Conservation (phyloP, 2,113 vertebrate genomes). For the Sinocyclocheilus anophthalmus region DNA sequence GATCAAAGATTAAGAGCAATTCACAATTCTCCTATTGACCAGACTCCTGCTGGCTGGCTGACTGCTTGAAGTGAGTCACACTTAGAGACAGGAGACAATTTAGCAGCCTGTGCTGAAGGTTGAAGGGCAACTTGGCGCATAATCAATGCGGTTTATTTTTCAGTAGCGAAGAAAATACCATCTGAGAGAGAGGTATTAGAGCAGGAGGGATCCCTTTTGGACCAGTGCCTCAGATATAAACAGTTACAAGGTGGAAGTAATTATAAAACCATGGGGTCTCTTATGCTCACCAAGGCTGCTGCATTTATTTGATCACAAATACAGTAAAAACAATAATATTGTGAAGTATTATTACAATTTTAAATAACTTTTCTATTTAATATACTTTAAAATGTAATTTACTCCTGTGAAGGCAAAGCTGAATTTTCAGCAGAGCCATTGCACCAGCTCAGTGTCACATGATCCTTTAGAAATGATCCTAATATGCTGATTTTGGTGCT, state of each 20-base stretch:
- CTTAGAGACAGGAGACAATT: slow-evolving; percentile 1
- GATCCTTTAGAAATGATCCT: not conserved
- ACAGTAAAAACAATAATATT: too few relatives aligned
- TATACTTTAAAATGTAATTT: not conserved
- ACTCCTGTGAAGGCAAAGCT: not conserved
- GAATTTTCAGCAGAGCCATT: not conserved
- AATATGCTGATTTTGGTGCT: not conserved
- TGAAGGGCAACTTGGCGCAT: slow-evolving; percentile 22
- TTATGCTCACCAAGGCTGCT: not conserved
- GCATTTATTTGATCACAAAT: too few relatives aligned
- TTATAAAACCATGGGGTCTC: not conserved
- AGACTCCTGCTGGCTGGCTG: not conserved
- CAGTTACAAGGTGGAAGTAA: not conserved
- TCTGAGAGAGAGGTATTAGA: slow-evolving; percentile 5
- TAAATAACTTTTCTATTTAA: too few relatives aligned
- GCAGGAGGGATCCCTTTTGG: slow-evolving; percentile 8
- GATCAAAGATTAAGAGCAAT: not conserved
- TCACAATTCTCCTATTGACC: slow-evolving; percentile 9
- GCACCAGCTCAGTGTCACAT: not conserved
- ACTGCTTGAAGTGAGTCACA: slow-evolving; percentile 28
- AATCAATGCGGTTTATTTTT: slow-evolving; percentile 45
- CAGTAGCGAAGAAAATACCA: slow-evolving; percentile 12
- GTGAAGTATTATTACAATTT: too few relatives aligned
- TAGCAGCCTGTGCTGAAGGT: slow-evolving; percentile 11
- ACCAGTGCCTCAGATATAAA: slow-evolving; percentile 3